Base-by-base conservation (phyloP, 2,888 invertebrate species). In the Tillus elongatus region DNA sequence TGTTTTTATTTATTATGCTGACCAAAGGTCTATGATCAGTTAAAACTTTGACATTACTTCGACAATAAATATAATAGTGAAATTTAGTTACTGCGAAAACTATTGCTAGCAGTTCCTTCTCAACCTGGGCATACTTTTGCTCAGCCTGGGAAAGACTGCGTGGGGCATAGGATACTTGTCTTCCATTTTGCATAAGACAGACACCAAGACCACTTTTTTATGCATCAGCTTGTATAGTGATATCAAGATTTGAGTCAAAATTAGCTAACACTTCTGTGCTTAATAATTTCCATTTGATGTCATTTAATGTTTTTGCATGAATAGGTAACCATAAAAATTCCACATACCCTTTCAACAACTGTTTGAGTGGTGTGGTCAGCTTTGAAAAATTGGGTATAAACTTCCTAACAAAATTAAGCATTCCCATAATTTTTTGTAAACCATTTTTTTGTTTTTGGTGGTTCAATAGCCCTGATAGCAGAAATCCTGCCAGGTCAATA, bases 101-200 rank as follows among this genome's bases (percentile, higher is more conserved):
- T 19, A 60, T 54, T 1, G 54, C 54, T n/a, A 59, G 34, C 3
- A 52, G 33, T 39, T 60, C 57, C 40, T 60, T 59, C 37, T 58
- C 58, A 4, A 60, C 57, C 39, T 56, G 54, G 11, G 54, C 47
- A 40, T 53, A 59, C n/a, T 40, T 52, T 12, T 34, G 13, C 41
- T 49, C 40, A 10, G 28, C 26, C n/a, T 36, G 30, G 15, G 34
- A 46, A 35, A 49, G 40, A 24, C 30, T 16, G 16, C 42, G 15
- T 13, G 48, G 49, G 2, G 42, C 42, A 29, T 35, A 45, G 9
- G 36, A 36, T 13, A 47, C 30, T 15, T 45, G 44, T 28, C 40
- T 34, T n/a, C 35, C 36, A 11, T 46, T 24, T 41, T 49, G 50
- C 13, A 47, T 3, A 9, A 50, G 14, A 26, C 37, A 40, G 27